Percentiles rank a stretch among this genome's conserved stretches.
Evolutionary conservation across 2,113 vertebrate genomes (phyloP).

Genomic region (Cephalopterus ornatus): DNA sequence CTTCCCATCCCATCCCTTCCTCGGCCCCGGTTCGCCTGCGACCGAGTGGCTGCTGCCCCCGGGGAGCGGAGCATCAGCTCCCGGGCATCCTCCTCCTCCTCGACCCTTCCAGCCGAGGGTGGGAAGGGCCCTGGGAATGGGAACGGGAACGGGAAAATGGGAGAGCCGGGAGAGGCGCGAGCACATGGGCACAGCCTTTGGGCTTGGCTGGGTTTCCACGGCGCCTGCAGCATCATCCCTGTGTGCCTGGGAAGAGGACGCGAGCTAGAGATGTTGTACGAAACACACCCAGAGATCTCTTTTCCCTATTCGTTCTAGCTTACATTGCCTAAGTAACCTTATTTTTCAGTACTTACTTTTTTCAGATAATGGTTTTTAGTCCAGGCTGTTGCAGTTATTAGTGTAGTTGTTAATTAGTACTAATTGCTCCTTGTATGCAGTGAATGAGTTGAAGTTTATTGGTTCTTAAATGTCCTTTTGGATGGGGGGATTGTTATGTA

Average conservation of each 20-base stretch:
- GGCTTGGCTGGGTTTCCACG: neutral
- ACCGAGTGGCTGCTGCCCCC: neutral
- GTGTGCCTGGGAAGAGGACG: neutral
- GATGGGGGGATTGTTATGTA: fast-evolving
- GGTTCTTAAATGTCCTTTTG: neutral
- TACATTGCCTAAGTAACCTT: neutral
- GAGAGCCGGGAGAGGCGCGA: neutral
- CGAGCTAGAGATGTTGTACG: neutral
- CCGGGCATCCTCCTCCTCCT: neutral
- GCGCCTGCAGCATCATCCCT: neutral
- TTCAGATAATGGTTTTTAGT: neutral
- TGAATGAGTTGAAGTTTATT: neutral
- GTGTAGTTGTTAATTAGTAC: neutral
- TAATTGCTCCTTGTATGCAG: neutral
- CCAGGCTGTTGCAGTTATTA: neutral
- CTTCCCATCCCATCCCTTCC: neutral
- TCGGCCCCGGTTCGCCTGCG: neutral
- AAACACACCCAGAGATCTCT: neutral
- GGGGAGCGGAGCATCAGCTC: neutral
- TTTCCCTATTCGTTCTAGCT: neutral
- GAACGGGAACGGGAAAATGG: neutral
- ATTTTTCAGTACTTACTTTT: fast-evolving
- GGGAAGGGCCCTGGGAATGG: neutral
- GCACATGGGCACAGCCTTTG: neutral
- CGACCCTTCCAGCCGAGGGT: neutral